Conservation (phyloP, 1,140 invertebrate genomes). For the Lineus longissimus region DNA sequence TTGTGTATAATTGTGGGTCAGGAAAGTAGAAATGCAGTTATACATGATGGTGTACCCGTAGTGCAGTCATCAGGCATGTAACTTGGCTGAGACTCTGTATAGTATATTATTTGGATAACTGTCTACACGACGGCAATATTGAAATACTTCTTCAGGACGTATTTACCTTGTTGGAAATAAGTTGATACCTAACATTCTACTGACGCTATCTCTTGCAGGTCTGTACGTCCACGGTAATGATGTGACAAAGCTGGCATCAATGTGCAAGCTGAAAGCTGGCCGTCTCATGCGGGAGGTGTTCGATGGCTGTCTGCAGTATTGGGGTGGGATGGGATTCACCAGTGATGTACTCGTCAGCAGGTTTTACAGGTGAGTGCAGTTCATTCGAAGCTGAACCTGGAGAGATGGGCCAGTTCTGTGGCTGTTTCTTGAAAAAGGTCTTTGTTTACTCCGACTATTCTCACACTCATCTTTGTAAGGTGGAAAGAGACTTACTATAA, state of each 20-base stretch:
- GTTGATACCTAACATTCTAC: too few species aligned
- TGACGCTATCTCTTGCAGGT: slow-evolving; percentile 45
- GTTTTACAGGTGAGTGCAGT: slow-evolving; percentile 47
- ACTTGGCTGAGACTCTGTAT: too few species aligned
- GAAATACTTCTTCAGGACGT: too few species aligned
- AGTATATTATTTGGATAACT: too few species aligned
- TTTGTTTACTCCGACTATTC: not conserved
- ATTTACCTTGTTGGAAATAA: too few species aligned
- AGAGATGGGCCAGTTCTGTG: too few species aligned
- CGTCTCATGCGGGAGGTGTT: slow-evolving; percentile 56
- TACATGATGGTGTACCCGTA: too few species aligned
- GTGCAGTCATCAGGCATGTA: too few species aligned
- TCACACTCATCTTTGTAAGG: not conserved
- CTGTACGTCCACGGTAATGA: slow-evolving; percentile 57
- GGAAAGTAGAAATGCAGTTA: too few species aligned
- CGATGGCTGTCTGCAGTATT: slow-evolving; percentile 63
- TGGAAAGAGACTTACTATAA: not conserved
- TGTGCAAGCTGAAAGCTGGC: slow-evolving; percentile 62
- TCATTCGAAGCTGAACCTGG: not conserved
- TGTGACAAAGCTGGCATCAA: slow-evolving; percentile 61
- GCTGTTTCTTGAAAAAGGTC: not conserved
- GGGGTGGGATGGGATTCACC: slow-evolving; percentile 64
- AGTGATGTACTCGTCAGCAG: slow-evolving; percentile 56
- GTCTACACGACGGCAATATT: too few species aligned
- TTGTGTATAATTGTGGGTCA: too few species aligned